phyloP scores from a whole-genome alignment of 2,797 vertebrate genomes.

The Prionace glauca region DNA sequence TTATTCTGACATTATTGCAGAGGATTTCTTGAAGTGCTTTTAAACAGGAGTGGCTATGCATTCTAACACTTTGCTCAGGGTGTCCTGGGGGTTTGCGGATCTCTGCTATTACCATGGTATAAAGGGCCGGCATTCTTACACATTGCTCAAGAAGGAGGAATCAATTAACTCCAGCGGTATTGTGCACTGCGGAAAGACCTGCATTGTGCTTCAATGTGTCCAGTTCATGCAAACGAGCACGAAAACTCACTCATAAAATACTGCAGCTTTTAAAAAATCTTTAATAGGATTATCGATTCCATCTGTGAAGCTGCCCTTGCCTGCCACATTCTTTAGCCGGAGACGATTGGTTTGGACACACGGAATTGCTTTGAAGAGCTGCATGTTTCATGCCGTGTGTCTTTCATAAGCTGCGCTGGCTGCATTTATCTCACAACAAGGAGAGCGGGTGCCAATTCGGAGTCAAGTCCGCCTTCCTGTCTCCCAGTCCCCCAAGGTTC shows the following conservation, averaged over 20 bases:
- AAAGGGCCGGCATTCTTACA: neutral
- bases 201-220: neutral
- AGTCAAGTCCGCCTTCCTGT: neutral
- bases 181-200: neutral
- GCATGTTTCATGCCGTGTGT: neutral
- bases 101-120: neutral
- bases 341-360: neutral
- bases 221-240: neutral
- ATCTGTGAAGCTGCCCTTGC: neutral
- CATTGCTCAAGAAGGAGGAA: neutral
- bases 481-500: neutral
- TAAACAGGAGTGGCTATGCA: neutral
- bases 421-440: neutral
- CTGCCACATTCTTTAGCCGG: neutral
- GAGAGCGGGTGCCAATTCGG: neutral
- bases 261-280: neutral
- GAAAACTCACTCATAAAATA: neutral
- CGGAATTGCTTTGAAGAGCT: neutral
- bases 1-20: conserved; percentile 28
- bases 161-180: neutral
- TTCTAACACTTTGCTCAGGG: neutral
- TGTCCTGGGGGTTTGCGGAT: neutral
- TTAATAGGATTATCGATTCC: neutral
- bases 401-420: neutral
- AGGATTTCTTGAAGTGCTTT: conserved; percentile 4